These are phyloP conservation scores for Drosophila suboccidentalis DNA, from an alignment of 2,888 invertebrate genomes.

Conservation along the genomic window DNA sequence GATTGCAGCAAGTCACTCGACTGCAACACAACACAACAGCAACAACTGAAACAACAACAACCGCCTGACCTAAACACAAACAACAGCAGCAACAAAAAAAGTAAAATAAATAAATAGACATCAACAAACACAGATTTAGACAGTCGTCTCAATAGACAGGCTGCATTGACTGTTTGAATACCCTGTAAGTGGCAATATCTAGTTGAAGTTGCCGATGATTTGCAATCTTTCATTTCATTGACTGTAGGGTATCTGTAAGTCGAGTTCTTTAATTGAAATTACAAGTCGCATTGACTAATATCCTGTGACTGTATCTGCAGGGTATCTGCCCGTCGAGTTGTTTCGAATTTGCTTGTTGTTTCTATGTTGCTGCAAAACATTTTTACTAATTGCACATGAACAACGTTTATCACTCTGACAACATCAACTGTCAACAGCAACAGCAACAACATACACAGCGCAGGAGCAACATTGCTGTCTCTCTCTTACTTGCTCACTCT, in stretches of 20 bases:
- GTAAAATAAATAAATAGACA: neutral
- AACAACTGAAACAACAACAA: neutral
- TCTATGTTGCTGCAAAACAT: slow-evolving; percentile 49
- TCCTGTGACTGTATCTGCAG: neutral
- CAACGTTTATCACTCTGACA: slow-evolving; percentile 77
- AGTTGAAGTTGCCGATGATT: neutral
- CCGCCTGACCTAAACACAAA: slow-evolving; percentile 35
- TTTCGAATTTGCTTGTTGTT: slow-evolving; percentile 12
- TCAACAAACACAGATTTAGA: slow-evolving; percentile 21
- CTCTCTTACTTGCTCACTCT: slow-evolving; percentile 1
- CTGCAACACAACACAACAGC: slow-evolving; percentile 2
- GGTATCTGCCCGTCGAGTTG: neutral
- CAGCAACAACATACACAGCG: slow-evolving; percentile 25
- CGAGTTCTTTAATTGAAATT: neutral
- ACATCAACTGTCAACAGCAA: slow-evolving; percentile 57
- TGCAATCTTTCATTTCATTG: too few species aligned
- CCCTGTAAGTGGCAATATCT: neutral
- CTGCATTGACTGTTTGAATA: slow-evolving; percentile 3
- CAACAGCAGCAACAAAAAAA: slow-evolving; percentile 7
- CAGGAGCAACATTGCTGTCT: slow-evolving; percentile 32
- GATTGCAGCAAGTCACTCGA: slow-evolving; percentile 17
- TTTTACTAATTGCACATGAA: slow-evolving; percentile 81
- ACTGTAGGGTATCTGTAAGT: neutral
- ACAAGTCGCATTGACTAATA: too few species aligned
- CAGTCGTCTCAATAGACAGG: slow-evolving; percentile 17